Percentiles rank a stretch among this genome's conserved stretches.
Evolutionary conservation across 2,888 invertebrate genomes (phyloP).

Genomic region (Sepiola atlantica): DNA sequence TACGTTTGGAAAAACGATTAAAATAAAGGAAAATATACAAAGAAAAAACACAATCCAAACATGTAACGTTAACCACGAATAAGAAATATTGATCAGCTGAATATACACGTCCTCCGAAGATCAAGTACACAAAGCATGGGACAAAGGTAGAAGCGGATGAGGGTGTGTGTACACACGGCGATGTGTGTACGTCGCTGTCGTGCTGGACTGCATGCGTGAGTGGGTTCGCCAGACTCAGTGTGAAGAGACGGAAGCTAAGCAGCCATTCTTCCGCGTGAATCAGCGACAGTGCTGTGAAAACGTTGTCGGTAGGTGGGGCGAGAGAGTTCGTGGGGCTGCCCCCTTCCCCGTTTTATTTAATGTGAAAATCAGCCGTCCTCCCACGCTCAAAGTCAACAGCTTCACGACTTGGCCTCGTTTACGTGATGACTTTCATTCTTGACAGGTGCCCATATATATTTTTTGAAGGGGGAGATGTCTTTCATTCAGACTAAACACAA

Average conservation of each 20-base stretch:
- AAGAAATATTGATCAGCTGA: slow-evolving; percentile 21
- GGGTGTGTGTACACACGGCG: background rate
- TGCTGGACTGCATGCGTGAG: background rate
- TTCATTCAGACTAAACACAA: background rate
- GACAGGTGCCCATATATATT: background rate
- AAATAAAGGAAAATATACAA: background rate
- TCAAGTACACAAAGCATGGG: background rate
- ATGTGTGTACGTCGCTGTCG: background rate
- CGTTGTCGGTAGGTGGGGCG: background rate
- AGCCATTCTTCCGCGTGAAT: background rate
- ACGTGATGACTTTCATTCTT: slow-evolving; percentile 4
- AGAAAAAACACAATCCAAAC: background rate
- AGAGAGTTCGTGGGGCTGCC: background rate
- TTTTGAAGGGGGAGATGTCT: background rate
- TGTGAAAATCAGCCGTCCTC: background rate
- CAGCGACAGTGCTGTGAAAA: background rate
- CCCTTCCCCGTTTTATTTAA: background rate
- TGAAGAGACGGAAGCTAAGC: background rate
- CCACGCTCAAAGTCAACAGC: background rate
- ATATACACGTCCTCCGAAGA: background rate
- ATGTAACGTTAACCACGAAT: slow-evolving; percentile 6
- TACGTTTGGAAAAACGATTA: background rate
- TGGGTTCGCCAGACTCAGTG: background rate
- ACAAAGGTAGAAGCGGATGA: background rate
- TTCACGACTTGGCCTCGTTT: background rate